A percentile compares a stretch with the other conserved stretches of the same genome.
Conservation (phyloP, 2,888 invertebrate genomes). For the Coecobrya sp. region DNA sequence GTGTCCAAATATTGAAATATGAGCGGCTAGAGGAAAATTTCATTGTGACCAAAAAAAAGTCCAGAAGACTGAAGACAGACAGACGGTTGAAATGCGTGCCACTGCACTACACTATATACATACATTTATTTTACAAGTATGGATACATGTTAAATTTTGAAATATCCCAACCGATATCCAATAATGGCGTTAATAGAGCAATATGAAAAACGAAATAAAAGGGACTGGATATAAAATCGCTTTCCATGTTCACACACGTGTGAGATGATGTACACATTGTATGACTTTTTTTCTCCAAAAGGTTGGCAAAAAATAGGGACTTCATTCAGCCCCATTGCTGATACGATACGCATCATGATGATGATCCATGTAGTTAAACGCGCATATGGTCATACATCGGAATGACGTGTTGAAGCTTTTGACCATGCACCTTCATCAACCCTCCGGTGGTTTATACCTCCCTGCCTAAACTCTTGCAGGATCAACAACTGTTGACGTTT, state of each 20-base stretch:
- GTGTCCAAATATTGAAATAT: slow-evolving; percentile 74
- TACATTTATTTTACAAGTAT: neutral
- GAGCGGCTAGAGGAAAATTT: slow-evolving; percentile 29
- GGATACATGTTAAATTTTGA: neutral
- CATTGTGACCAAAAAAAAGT: slow-evolving; percentile 40
- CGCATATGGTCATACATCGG: slow-evolving; percentile 77
- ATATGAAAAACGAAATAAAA: neutral
- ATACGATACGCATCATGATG: neutral
- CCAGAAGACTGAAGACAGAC: neutral
- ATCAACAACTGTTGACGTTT: slow-evolving; percentile 75
- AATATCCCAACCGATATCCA: neutral
- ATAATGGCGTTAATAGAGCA: neutral
- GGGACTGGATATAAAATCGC: neutral
- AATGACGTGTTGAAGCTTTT: slow-evolving; percentile 73
- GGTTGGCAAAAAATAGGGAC: neutral
- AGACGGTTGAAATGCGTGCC: slow-evolving; percentile 66
- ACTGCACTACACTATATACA: slow-evolving; percentile 1
- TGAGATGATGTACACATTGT: too few relatives aligned
- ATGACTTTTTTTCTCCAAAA: neutral
- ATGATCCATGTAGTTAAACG: slow-evolving; percentile 31
- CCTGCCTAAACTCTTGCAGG: neutral
- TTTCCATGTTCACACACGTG: neutral
- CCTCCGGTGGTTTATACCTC: neutral
- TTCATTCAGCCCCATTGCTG: neutral
- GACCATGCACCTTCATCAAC: slow-evolving; percentile 47